Evolutionary conservation across 2,113 vertebrate species (phyloP).

Genomic region (Barbus barbus): DNA sequence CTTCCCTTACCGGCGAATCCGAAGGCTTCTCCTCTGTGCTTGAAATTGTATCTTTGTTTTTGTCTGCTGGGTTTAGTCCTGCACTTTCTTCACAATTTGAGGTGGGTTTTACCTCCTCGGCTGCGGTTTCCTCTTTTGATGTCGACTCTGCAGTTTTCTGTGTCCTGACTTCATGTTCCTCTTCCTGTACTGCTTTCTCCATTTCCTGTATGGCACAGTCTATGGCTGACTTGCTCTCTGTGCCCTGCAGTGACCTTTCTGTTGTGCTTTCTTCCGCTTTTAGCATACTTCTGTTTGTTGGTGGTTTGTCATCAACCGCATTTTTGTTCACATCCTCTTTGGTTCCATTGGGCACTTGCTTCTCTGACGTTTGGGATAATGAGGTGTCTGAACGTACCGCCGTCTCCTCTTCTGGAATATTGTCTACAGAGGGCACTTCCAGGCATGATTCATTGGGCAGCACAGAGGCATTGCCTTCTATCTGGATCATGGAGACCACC

Average conservation of each 20-base stretch:
- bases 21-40: constrained; percentile 29
- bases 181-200: constrained; percentile 47
- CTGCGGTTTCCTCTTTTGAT: neutral
- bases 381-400: neutral
- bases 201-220: constrained; percentile 50
- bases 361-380: constrained; percentile 55
- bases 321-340: constrained; percentile 50
- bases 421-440: constrained; percentile 63
- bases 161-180: constrained; percentile 24
- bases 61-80: neutral
- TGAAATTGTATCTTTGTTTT: neutral
- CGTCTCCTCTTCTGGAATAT: constrained; percentile 64
- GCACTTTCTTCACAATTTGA: neutral
- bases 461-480: constrained; percentile 69
- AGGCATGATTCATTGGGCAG: constrained; percentile 64
- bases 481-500: constrained; percentile 90
- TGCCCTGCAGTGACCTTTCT: constrained; percentile 41
- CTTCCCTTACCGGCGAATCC: constrained; percentile 7
- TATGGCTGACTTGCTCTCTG: constrained; percentile 41
- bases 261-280: constrained; percentile 46
- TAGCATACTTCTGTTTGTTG: constrained; percentile 57
- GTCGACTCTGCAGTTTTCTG: neutral
- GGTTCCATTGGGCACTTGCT: constrained; percentile 61
- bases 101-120: neutral
- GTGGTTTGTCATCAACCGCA: rapidly evolving